Base-by-base conservation (phyloP, 2,113 vertebrate genomes). In the Malurus cyaneus region DNA sequence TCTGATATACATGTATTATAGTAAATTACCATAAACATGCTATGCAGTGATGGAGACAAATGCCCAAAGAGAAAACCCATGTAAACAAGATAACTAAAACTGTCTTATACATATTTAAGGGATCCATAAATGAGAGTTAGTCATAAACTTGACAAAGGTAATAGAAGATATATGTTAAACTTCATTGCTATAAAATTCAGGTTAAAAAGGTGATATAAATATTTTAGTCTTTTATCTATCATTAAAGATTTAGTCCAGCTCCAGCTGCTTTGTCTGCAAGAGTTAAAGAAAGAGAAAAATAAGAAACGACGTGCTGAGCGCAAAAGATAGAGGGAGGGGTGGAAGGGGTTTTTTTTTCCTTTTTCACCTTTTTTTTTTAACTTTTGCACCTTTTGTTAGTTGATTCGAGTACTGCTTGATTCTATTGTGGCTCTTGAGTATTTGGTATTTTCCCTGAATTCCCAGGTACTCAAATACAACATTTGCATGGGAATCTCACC, bases 11-110 rank as follows among this genome's bases (percentile, higher is more conserved):
- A 92, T 86, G 93, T 95, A 97, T 97, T 97, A 97, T 70, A 96
- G 92, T 94, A 96, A 97, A 97, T 97, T 97, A 97, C 96, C 97
- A 97, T 97, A 97, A 98, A 97, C 94, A 90, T 89, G 85, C 85
- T 95, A 87, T 70, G 81, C 84, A 85, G 85, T 96, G 97, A 97
- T 96, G 82, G 96, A 97, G 96, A 97, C 96, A 97, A 97, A 98
- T 97, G 96, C 80, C 84, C 89, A 88, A 97, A 96, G 92, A 97
- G 92, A 95, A 93, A 96, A 92, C 67, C 36, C 93, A 84, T 94
- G 96, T 97, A 97, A 97, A 97, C 96, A 97, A 95, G 95, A 95
- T 94, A 97, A 97, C 95, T 97, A 97, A 96, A 97, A 95, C 96
- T 91, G 93, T 96, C 96, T 97, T 97, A 97, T 97, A 95, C 97